Evolutionary conservation across 2,113 vertebrate species (phyloP), one percentile per base, ranked within the genome.

Genomic region (Colistium nudipinnis): DNA sequence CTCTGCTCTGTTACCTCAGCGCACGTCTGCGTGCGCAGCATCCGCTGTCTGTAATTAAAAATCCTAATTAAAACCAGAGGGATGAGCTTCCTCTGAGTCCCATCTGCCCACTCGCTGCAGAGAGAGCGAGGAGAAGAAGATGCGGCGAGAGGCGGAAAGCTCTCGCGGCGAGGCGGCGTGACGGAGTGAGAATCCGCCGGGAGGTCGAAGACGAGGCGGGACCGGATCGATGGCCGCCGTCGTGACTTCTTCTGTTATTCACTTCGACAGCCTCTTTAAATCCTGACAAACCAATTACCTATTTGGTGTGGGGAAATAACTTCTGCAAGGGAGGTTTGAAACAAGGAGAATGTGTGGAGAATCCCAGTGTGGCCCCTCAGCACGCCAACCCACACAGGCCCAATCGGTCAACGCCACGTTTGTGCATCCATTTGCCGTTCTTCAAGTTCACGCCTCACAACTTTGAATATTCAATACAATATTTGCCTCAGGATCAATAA

Each of bases 21-120:
- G 44, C 62, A 25, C 33, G 49, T 44, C 52, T 71, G 63, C 22
- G 45, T 69, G 69, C 82, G 51, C 74, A 84, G 33, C 56, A 43
- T 73, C 22, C 35, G 64, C 22, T 16, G 31, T 51, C 70, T 67
- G 49, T 76, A 83, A 89, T 85, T 85, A 85, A 80, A 85, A 81
- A 78, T 64, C 22, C 67, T 85, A 83, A 88, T 89, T 89, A 86
- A 80, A 78, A 87, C 30, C 73, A 36, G 64, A 73, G 72, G 74
- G 66, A 78, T 65, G 64, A 60, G 65, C 45, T 28, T 77, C 43
- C 36, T 71, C 60, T 19, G 22, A 61, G 74, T 57, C 47, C 36
- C 2, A 3, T 72, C 63, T 67, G 63, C 84, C 82, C 67, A 78
- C 70, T 71, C 61, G 3, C 39, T 45, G 33, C 39, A 27, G 39